Conservation (phyloP, 1,140 invertebrate genomes). For the Lerema accius region DNA sequence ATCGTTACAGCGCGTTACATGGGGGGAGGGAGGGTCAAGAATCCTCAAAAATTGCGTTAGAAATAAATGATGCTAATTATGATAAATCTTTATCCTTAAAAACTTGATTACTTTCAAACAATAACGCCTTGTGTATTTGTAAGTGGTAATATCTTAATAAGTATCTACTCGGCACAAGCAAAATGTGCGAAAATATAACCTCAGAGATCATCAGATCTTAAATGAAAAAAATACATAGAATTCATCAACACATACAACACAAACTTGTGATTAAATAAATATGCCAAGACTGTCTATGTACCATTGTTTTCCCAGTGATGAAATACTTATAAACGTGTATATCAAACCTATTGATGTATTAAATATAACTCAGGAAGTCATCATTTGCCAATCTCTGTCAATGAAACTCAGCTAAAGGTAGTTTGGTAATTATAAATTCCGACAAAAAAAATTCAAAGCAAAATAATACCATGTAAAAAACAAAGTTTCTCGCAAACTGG, state of each 20-base stretch:
- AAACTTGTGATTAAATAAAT: slow-evolving; percentile 1
- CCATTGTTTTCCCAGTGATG: background rate
- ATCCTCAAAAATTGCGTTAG: no score
- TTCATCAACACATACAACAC: slow-evolving; percentile 9
- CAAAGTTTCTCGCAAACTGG: background rate
- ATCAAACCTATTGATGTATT: no score
- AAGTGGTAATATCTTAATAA: background rate
- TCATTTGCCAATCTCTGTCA: slow-evolving; percentile 9
- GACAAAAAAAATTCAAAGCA: slow-evolving; percentile 17
- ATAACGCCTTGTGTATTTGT: background rate
- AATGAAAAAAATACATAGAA: slow-evolving; percentile 10
- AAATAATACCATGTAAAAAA: slow-evolving; percentile 5
- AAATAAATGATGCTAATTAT: no score
- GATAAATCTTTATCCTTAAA: background rate
- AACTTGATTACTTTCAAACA: background rate
- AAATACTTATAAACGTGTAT: no score
- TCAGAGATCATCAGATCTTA: slow-evolving; percentile 11
- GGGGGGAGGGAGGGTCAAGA: no score
- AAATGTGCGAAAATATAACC: slow-evolving; percentile 8
- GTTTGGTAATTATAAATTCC: slow-evolving; percentile 20
- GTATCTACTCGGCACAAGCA: background rate
- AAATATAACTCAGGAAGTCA: slow-evolving; percentile 15
- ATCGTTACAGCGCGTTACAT: no score
- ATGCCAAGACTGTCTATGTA: background rate
- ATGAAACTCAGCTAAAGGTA: slow-evolving; percentile 4